A percentile compares a stretch with the other conserved stretches of the same genome.
Conservation (phyloP, 35 echinoderm and acorn worm species). For the Stichopus chloronotus region DNA sequence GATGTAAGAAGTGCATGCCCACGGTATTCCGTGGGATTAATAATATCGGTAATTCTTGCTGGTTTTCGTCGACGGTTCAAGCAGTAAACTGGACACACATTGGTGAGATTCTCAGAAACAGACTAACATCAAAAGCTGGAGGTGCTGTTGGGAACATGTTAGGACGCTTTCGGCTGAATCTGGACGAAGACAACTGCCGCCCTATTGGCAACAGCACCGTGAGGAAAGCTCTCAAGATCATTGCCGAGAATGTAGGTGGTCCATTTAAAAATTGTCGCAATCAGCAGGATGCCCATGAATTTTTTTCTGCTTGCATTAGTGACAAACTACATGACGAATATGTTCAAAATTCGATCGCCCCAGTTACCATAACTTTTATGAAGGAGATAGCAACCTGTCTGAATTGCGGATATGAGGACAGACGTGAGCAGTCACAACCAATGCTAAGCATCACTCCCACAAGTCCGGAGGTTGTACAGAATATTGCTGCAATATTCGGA, state of each 20-base stretch:
- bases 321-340: not conserved
- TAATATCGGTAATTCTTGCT: slow-evolving; percentile 33
- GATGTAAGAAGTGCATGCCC: not conserved
- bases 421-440: not conserved
- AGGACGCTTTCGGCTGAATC: no score
- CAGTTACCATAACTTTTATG: not conserved
- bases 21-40: not conserved
- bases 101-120: not conserved
- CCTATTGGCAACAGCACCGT: not conserved
- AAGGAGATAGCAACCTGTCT: not conserved
- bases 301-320: not conserved
- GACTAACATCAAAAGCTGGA: not conserved
- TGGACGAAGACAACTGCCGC: not conserved
- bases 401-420: not conserved
- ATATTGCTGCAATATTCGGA: not conserved
- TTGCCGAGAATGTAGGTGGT: not conserved
- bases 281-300: not conserved
- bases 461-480: not conserved
- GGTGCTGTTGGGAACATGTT: not conserved
- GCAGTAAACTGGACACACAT: not conserved
- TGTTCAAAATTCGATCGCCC: not conserved
- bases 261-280: not conserved
- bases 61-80: not conserved
- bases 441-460: not conserved
- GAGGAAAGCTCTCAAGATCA: no score